Conservation (phyloP, 2,888 invertebrate species). For the Nasonovia ribisnigri region DNA sequence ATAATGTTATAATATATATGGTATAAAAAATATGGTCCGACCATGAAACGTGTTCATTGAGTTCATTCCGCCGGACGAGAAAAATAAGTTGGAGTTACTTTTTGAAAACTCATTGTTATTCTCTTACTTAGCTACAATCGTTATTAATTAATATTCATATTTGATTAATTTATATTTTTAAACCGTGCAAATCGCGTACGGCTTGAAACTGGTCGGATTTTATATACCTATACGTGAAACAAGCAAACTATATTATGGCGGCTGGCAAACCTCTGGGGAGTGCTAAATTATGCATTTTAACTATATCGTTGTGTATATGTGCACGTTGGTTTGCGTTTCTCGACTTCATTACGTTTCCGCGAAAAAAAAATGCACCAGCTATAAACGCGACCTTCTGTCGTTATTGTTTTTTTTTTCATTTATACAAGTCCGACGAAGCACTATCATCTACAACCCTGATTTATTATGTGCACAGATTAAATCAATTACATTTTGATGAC, state of each 20-base stretch:
- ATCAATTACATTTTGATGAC: not conserved
- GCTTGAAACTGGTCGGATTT: not conserved
- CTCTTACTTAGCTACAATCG: not conserved
- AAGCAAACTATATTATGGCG: not conserved
- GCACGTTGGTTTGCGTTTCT: not conserved
- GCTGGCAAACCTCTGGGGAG: not conserved
- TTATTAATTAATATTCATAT: conserved; percentile 31
- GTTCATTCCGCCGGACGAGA: not conserved
- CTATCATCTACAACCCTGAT: not conserved
- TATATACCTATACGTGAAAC: not conserved
- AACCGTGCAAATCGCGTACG: not conserved
- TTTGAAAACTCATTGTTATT: not conserved
- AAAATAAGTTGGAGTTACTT: not conserved
- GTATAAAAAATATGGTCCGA: no score
- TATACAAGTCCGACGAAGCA: not conserved
- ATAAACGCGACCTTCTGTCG: not conserved
- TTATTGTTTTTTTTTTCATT: not conserved
- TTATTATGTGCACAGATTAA: not conserved
- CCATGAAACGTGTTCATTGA: not conserved
- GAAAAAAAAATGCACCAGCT: not conserved
- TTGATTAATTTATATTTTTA: not conserved
- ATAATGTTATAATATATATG: no score
- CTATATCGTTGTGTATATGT: not conserved
- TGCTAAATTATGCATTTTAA: conserved; percentile 26
- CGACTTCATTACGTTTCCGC: not conserved